Evolutionary conservation across 2,797 vertebrate genomes (phyloP).

Genomic region (Tragopan temminckii): DNA sequence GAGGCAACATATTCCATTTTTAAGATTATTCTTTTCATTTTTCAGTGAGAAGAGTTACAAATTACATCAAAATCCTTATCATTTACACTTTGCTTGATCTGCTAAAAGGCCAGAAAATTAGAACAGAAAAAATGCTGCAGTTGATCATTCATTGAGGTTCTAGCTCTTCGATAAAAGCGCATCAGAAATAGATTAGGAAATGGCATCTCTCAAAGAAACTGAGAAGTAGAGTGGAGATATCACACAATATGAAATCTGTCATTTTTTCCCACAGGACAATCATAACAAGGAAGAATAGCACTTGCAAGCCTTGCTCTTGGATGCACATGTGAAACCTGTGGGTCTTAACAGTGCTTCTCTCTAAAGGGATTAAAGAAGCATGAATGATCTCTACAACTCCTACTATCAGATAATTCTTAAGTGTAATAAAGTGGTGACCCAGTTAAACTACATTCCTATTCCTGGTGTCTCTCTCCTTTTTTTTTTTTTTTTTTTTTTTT

Average conservation of each 20-base stretch:
- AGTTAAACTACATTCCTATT: conserved; percentile 62
- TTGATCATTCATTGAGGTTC: background rate
- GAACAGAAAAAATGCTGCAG: background rate
- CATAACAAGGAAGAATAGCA: background rate
- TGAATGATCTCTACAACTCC: conserved; percentile 42
- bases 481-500: background rate
- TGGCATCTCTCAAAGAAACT: accelerated
- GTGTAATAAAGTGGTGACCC: conserved; percentile 57
- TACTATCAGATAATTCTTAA: conserved; percentile 50
- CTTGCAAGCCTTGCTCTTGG: background rate
- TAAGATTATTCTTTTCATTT: background rate
- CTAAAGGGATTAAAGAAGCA: conserved; percentile 38
- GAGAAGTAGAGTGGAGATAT: background rate
- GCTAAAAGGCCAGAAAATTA: background rate
- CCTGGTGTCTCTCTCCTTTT: conserved; percentile 2
- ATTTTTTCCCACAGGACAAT: background rate
- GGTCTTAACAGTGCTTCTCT: background rate
- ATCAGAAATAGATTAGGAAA: background rate
- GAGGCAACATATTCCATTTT: background rate
- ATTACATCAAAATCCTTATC: background rate
- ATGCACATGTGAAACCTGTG: background rate
- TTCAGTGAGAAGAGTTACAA: background rate
- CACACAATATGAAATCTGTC: background rate
- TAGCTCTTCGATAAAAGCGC: background rate
- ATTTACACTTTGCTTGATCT: background rate